Evolutionary conservation across 2,888 invertebrate genomes (phyloP), one percentile per base, ranked within the genome.

Genomic region (Andricus quercusramuli): DNA sequence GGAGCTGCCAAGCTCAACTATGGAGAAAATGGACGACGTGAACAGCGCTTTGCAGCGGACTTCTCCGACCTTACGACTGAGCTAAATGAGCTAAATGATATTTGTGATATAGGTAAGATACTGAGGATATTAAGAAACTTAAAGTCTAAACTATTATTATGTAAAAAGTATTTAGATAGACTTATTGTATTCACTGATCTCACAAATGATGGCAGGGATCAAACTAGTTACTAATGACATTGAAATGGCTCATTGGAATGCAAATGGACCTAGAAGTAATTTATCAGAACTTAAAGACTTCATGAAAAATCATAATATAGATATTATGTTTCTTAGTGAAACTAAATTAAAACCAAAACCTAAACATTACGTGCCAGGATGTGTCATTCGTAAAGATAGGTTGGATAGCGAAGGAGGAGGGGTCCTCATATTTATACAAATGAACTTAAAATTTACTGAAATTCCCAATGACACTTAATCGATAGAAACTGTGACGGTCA

Each of bases 381-480:
- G 1, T 17, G 77, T 77, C 2, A n/a, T 32, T 20, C 77, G 80
- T 68, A 77, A 66, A 25, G 81, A 83, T 51, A 51, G 80, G 44
- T 11, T 9, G 6, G 17, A 9, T 11, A 67, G 56, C 22, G 9
- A 68, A 4, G 77, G 78, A 9, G 80, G 82, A 70, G 80, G 82
- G n/a, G 80, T 81, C 1, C 2, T 81, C 1, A 62, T 83, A 1
- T n/a, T 81, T 1, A 51, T 47, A 22, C 56, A 68, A 51, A 68
- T 62, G 8, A 22, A 65, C 32, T 8, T 80, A 2, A 8, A 6
- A 32, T 51, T 65, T 25, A 17, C 78, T n/a, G 47, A 66, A 62
- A 1, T 83, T 17, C 3, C 3, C 3, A 78, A 37, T 2, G 22
- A 47, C 0, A 78, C 82, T 8, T 11, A 25, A 25, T 25, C 25